phyloP scores from a whole-genome alignment of 2,797 vertebrate genomes.

The Gobio occitaniae region DNA sequence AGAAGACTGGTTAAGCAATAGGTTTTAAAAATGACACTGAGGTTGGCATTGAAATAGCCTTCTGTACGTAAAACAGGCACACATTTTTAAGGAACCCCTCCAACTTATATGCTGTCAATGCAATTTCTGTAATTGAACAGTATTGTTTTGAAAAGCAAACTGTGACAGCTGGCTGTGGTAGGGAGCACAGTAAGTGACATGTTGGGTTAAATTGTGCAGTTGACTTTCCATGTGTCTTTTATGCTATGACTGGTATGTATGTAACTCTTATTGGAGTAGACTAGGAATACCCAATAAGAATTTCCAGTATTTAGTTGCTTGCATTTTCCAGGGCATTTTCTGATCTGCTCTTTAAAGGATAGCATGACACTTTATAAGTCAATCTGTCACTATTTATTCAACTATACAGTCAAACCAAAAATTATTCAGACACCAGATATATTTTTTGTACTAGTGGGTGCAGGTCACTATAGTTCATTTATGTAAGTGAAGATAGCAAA shows the following conservation, averaged over 20 bases:
- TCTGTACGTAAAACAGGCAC: neutral
- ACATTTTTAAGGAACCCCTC: conserved; percentile 58
- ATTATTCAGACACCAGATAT: no score
- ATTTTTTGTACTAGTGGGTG: no score
- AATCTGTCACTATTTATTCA: neutral
- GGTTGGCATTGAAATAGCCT: neutral
- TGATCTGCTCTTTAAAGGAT: neutral
- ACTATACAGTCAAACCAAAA: neutral
- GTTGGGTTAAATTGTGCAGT: conserved; percentile 26
- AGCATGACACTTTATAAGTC: neutral
- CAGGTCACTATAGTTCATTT: no score
- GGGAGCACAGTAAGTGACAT: conserved; percentile 27
- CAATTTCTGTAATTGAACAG: conserved; percentile 57
- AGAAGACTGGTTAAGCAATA: neutral
- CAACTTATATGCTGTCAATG: conserved; percentile 66
- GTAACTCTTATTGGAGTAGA: neutral
- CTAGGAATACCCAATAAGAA: neutral
- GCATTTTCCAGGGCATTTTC: neutral
- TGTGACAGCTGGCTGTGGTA: conserved; percentile 44
- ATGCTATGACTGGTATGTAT: conserved; percentile 12
- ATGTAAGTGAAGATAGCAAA: no score
- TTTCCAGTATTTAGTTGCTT: neutral
- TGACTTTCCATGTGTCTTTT: conserved; percentile 26
- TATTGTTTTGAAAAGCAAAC: conserved; percentile 52
- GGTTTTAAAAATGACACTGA: no score